Evolutionary conservation across 92 coral and sea anemone species (phyloP).

Genomic region (Isaurus tuberculatus): DNA sequence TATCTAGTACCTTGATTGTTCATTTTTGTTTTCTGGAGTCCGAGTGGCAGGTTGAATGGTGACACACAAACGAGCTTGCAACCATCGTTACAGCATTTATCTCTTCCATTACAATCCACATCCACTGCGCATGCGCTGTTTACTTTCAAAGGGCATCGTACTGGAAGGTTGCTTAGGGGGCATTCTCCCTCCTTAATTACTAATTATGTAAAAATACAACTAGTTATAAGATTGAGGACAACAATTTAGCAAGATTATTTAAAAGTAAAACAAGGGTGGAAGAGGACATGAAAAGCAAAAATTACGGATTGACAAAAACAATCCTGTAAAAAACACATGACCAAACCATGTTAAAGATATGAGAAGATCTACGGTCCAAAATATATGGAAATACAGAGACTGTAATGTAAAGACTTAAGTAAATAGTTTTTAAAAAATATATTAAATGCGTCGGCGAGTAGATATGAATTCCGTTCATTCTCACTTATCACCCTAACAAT

Average conservation of each 20-base stretch:
- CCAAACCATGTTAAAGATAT: no score
- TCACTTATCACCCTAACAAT: no score
- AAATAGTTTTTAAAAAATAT: no score
- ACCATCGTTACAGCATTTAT: slow-evolving; percentile 77
- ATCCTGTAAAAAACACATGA: no score
- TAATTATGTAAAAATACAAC: neutral
- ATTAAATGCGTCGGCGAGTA: no score
- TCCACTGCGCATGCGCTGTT: slow-evolving; percentile 70
- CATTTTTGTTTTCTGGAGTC: neutral
- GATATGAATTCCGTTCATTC: no score
- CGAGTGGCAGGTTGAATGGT: neutral
- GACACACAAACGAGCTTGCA: slow-evolving; percentile 62
- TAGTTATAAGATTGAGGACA: neutral
- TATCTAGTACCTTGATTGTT: neutral
- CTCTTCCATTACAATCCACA: slow-evolving; percentile 67
- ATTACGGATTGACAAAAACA: no score
- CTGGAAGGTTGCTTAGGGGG: slow-evolving; percentile 53
- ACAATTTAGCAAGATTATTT: neutral
- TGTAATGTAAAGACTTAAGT: no score
- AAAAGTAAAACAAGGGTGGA: no score
- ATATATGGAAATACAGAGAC: no score
- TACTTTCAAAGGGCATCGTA: slow-evolving; percentile 47
- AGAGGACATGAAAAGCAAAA: no score
- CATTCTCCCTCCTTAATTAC: slow-evolving; percentile 74
- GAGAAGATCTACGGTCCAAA: no score